phyloP scores from a whole-genome alignment of 1,140 invertebrate genomes.

The Brachionus calyciflorus region DNA sequence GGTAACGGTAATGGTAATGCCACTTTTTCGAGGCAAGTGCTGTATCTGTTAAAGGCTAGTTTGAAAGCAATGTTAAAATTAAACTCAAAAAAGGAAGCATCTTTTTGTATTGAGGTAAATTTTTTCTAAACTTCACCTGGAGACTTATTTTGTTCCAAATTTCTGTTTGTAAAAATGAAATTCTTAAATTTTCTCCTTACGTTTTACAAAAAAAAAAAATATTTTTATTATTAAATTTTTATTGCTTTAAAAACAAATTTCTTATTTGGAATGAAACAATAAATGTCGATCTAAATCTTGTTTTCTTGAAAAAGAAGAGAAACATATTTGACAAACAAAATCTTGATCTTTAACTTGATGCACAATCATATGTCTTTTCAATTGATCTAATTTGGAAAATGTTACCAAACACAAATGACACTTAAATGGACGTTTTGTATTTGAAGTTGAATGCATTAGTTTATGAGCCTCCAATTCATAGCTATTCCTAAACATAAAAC shows the following conservation, averaged over 20 bases:
- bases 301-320: conserved; percentile 37
- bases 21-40: too few species aligned
- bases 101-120: too few species aligned
- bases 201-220: background rate
- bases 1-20: too few species aligned
- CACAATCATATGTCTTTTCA: conserved; percentile 46
- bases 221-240: background rate
- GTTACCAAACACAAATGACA: conserved; percentile 46
- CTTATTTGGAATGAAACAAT: conserved; percentile 37
- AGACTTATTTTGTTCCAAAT: too few species aligned
- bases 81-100: too few species aligned
- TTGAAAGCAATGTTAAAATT: too few species aligned
- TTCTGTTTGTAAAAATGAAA: too few species aligned
- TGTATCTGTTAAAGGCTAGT: too few species aligned
- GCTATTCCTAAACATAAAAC: background rate
- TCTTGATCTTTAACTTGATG: conserved; percentile 38
- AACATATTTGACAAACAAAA: conserved; percentile 44
- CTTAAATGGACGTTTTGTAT: conserved; percentile 19
- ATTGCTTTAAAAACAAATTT: background rate
- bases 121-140: too few species aligned
- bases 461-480: background rate
- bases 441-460: background rate
- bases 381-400: conserved; percentile 27
- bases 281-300: conserved; percentile 44
- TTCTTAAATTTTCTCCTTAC: background rate